phyloP scores from a whole-genome alignment of 2,113 vertebrate genomes.

The Hippocampus zosterae region DNA sequence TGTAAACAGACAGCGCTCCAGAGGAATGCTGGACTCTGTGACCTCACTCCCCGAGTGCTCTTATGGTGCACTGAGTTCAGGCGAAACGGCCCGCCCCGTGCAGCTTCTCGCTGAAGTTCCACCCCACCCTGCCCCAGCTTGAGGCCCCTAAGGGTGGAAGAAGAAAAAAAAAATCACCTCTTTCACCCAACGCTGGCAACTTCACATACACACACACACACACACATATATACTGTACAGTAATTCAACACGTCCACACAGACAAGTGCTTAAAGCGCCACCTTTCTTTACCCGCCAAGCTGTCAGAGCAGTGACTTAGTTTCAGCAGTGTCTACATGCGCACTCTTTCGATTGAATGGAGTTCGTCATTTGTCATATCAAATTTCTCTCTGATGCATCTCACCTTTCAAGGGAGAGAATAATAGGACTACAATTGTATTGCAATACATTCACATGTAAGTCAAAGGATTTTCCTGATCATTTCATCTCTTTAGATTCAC shows the following conservation, averaged over 20 bases:
- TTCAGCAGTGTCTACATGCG: slow-evolving; percentile 15
- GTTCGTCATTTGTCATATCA: not conserved
- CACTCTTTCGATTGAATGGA: slow-evolving; percentile 12
- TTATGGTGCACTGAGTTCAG: slow-evolving; percentile 68
- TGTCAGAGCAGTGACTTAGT: slow-evolving; percentile 42
- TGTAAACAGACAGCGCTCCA: slow-evolving; percentile 67
- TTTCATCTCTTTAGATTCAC: not conserved
- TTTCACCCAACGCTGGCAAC: slow-evolving; percentile 53
- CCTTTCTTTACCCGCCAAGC: slow-evolving; percentile 41
- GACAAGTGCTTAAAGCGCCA: slow-evolving; percentile 28
- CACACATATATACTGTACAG: slow-evolving; percentile 8
- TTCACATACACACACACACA: slow-evolving; percentile 29
- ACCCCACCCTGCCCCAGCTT: slow-evolving; percentile 48
- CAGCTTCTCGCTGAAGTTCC: slow-evolving; percentile 59
- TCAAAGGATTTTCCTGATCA: not conserved
- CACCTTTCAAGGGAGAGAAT: not conserved
- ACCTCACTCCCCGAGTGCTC: slow-evolving; percentile 67
- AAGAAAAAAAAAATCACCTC: slow-evolving; percentile 55
- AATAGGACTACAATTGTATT: not conserved
- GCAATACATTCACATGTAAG: not conserved
- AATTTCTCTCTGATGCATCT: not conserved
- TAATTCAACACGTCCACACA: slow-evolving; percentile 10
- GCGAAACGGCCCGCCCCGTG: slow-evolving; percentile 59
- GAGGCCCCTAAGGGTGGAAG: slow-evolving; percentile 68
- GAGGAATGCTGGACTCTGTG: slow-evolving; percentile 73